Evolutionary conservation across 1,140 invertebrate species (phyloP).

Genomic region (Propsilocerus akamusi): DNA sequence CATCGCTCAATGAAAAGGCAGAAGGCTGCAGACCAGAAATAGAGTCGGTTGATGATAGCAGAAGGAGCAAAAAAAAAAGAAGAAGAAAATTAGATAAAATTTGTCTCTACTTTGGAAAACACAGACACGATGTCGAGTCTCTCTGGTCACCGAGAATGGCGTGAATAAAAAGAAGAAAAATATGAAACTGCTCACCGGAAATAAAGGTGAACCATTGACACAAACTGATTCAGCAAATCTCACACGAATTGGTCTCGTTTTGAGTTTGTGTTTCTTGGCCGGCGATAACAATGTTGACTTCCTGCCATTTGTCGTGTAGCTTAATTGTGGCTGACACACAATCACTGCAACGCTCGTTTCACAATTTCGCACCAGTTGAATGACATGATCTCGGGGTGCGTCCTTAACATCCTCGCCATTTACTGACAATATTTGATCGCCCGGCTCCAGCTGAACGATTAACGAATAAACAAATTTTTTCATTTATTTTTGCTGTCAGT

Average conservation of each 20-base stretch:
- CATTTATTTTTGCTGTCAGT: background rate
- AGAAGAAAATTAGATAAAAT: background rate
- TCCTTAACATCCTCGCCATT: conserved; percentile 77
- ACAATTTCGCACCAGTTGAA: conserved; percentile 69
- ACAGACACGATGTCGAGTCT: background rate
- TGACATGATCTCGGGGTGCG: conserved; percentile 73
- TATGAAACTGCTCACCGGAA: conserved; percentile 36
- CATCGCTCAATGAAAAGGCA: conserved; percentile 53
- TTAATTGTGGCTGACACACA: conserved; percentile 57
- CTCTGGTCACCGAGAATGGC: background rate
- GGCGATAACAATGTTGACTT: conserved; percentile 73
- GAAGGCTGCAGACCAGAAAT: conserved; percentile 40
- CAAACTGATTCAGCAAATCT: conserved; percentile 76
- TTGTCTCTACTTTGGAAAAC: background rate
- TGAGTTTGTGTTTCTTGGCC: conserved; percentile 65
- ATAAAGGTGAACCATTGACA: conserved; percentile 61
- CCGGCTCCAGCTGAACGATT: conserved; percentile 47
- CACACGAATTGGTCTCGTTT: conserved; percentile 64
- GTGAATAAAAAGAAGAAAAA: background rate
- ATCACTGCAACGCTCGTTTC: conserved; percentile 50
- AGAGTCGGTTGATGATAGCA: conserved; percentile 1
- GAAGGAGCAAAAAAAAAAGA: background rate
- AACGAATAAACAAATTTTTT: conserved; percentile 7
- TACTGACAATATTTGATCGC: conserved; percentile 75
- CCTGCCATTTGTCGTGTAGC: conserved; percentile 32